Evolutionary conservation across 2,888 invertebrate genomes (phyloP).

Genomic region (Synanthedon tipuliformis): DNA sequence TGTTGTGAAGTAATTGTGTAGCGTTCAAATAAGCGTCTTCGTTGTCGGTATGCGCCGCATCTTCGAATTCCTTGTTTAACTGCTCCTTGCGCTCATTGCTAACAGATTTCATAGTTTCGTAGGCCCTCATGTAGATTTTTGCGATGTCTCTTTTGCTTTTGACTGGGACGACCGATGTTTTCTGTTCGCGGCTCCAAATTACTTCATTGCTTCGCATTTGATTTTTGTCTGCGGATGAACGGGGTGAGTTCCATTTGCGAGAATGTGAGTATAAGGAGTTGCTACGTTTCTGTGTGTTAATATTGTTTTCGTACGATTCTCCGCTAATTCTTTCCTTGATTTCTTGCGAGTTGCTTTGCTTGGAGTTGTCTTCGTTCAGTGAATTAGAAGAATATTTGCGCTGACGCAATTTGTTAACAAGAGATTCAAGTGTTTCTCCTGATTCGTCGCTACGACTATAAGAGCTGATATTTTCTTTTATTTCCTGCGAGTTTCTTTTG

Average conservation of each 20-base stretch:
- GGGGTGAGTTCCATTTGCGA: slow-evolving; percentile 9
- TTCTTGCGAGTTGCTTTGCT: slow-evolving; percentile 15
- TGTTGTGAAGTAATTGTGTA: slow-evolving; percentile 38
- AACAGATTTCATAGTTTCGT: slow-evolving; percentile 35
- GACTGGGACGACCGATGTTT: slow-evolving; percentile 10
- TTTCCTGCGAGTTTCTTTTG: not conserved
- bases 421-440: not conserved
- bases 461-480: not conserved
- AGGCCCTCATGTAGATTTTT: slow-evolving; percentile 40
- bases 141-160: slow-evolving; percentile 31
- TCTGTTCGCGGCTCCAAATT: slow-evolving; percentile 31
- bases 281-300: not conserved
- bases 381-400: not conserved
- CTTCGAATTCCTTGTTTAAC: slow-evolving; percentile 29
- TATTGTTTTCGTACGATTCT: not conserved
- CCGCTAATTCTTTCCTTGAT: slow-evolving; percentile 1
- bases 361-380: slow-evolving; percentile 1
- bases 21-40: slow-evolving; percentile 32
- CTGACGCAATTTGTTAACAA: not conserved
- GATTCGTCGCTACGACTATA: not conserved
- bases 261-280: not conserved
- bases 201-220: slow-evolving; percentile 14
- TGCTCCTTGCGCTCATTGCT: slow-evolving; percentile 30
- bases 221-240: not conserved
- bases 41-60: slow-evolving; percentile 17